Evolutionary conservation across 2,797 vertebrate species (phyloP), one percentile per base, ranked within the genome.

Genomic region (Gallirallus australis): DNA sequence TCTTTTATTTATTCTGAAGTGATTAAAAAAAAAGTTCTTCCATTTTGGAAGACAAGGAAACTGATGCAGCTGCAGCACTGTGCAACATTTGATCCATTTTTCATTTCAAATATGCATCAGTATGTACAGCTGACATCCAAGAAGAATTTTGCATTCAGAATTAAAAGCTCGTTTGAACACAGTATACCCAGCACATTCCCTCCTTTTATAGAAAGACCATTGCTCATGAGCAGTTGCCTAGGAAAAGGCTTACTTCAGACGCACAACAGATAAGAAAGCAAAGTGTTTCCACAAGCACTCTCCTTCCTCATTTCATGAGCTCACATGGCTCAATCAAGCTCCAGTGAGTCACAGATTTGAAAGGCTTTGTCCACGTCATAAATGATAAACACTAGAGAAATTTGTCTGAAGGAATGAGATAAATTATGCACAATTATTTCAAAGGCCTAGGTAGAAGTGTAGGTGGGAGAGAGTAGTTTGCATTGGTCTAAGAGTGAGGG

Each of bases 111-210:
- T 57, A 33, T 18, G 42, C 9, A 3, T 47, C 0, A 2, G 12
- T 37, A 73, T 28, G 53, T 77, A 73, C 25, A 73, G 66, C 63
- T 89, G 53, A 66, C 33, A 75, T 53, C 15, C 48, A 35, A 6
- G 1, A 91, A 91, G 25, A 56, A 66, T 60, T 59, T 86, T 78
- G 35, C 48, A 37, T 68, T 83, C 70, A 54, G 59, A 86, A 69
- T 53, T 66, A 82, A 91, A 94, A 70, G 39, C 52, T 81, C 65
- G 69, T 95, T 83, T 87, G 35, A 91, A 85, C 28, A 50, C 20
- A 19, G 25, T 52, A 71, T n/a, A 30, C 11, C 39, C 9, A 11
- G 27, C 40, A 7, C 12, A 50, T 91, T 86, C 64, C 17, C 19
- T 90, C 33, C 48, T 92, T 83, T 91, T 82, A 30, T 54, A 75